A percentile compares a stretch with the other conserved stretches of the same genome.
These are phyloP conservation scores for Onychorhynchus coronatus DNA, from an alignment of 2,113 vertebrate genomes.

Conservation along the genomic window DNA sequence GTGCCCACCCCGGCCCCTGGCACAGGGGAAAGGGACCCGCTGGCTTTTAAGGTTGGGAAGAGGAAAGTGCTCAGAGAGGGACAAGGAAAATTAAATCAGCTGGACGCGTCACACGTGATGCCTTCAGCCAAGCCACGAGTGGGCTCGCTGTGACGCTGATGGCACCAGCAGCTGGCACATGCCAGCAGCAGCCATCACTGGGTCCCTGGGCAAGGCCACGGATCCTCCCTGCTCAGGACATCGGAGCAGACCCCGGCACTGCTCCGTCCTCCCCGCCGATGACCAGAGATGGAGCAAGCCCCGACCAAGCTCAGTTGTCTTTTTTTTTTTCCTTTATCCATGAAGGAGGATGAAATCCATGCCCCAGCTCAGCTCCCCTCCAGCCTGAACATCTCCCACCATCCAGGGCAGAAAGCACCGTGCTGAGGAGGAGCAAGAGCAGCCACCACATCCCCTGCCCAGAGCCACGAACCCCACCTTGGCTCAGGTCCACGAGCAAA, in stretches of 20 bases:
- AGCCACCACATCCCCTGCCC: background rate
- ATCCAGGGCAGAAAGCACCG: background rate
- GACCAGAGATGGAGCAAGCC: background rate
- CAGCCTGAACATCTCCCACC: background rate
- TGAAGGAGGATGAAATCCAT: accelerated
- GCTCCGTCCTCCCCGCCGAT: accelerated
- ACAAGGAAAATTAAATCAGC: accelerated
- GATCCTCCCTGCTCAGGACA: background rate
- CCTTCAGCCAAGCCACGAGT: accelerated
- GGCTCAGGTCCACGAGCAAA: background rate
- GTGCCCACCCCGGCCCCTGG: background rate
- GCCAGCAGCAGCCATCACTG: background rate
- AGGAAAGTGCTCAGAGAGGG: background rate
- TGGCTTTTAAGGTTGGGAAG: background rate
- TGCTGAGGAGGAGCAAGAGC: background rate
- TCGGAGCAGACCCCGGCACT: accelerated
- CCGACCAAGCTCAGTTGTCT: background rate
- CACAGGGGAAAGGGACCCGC: background rate
- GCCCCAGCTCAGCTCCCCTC: background rate
- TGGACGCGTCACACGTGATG: accelerated
- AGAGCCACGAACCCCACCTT: background rate
- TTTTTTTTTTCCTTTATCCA: background rate
- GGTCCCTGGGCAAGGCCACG: no score
- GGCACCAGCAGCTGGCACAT: background rate
- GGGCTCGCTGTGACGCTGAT: accelerated